Evolutionary conservation across 1,140 invertebrate genomes (phyloP).

Genomic region (Hestina assimilis): DNA sequence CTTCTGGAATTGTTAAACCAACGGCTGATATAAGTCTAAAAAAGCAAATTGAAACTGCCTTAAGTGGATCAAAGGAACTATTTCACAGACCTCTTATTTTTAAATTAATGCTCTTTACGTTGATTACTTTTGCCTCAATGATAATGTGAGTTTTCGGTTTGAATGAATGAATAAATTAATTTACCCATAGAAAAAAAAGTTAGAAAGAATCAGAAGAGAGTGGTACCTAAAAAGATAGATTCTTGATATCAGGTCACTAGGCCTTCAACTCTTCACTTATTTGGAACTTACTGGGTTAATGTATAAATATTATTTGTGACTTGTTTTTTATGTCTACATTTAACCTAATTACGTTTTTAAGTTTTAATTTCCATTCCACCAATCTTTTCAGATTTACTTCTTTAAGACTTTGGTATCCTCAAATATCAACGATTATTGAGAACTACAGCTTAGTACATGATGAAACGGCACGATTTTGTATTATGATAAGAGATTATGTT

Average conservation of each 20-base stretch:
- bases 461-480: slow-evolving; percentile 40
- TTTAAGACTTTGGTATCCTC: slow-evolving; percentile 54
- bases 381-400: slow-evolving; percentile 47
- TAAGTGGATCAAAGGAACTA: slow-evolving; percentile 46
- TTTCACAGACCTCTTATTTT: slow-evolving; percentile 41
- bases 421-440: slow-evolving; percentile 55
- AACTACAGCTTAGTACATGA: slow-evolving; percentile 39
- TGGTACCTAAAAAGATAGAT: too few relatives aligned
- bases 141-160: slow-evolving; percentile 54
- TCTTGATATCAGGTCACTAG: too few relatives aligned
- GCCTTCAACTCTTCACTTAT: too few relatives aligned
- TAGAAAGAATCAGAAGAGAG: too few relatives aligned
- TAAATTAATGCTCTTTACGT: slow-evolving; percentile 41
- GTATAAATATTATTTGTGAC: too few relatives aligned
- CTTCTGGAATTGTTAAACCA: slow-evolving; percentile 25
- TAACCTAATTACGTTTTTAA: too few relatives aligned
- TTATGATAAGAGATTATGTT: slow-evolving; percentile 47
- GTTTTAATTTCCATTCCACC: too few relatives aligned
- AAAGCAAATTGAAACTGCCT: slow-evolving; percentile 41
- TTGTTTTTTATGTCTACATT: too few relatives aligned
- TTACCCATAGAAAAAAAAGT: too few relatives aligned
- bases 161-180: too few relatives aligned
- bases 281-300: too few relatives aligned
- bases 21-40: slow-evolving; percentile 43
- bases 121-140: slow-evolving; percentile 42